Conservation (phyloP, 2,113 vertebrate species). For the Eulemur macaco region DNA sequence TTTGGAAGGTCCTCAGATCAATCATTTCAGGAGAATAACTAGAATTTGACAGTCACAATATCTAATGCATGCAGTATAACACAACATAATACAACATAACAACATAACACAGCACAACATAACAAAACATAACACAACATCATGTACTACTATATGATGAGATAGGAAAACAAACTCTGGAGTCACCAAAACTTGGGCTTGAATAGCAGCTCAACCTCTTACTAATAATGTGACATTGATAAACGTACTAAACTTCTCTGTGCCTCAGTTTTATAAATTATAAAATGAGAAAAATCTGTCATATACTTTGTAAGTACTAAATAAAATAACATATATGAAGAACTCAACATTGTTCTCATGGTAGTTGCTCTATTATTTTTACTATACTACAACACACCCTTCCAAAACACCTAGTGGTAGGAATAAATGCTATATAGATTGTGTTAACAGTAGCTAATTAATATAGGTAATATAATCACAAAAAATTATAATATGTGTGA, state of each 20-base stretch:
- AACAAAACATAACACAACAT: background rate
- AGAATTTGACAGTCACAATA: background rate
- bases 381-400: background rate
- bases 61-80: too few species aligned
- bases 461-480: background rate
- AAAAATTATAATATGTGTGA: background rate
- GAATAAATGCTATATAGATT: background rate
- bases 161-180: background rate
- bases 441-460: background rate
- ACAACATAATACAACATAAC: background rate
- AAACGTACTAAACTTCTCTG: background rate
- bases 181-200: background rate
- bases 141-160: background rate
- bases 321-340: background rate
- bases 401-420: background rate
- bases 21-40: background rate
- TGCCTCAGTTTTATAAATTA: background rate
- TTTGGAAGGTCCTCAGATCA: background rate
- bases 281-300: background rate
- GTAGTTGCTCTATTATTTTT: background rate
- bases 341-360: background rate
- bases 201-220: background rate
- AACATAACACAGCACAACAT: too few species aligned
- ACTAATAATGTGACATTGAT: background rate
- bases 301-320: background rate